Base-by-base conservation (phyloP, 2,113 vertebrate genomes). In the Siniperca knerii region DNA sequence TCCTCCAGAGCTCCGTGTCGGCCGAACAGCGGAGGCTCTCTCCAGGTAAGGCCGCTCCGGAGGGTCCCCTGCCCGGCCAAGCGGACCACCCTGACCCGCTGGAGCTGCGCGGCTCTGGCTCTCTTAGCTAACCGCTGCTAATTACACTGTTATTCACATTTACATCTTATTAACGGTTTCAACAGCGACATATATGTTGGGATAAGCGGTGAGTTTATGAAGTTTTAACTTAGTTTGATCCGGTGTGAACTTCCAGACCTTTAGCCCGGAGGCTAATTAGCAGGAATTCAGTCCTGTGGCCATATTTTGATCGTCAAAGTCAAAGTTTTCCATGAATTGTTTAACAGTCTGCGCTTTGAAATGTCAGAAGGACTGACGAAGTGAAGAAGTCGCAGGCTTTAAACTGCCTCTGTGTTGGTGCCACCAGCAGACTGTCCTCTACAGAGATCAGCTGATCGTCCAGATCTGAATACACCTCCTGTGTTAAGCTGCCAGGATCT, bases 1-100 rank as follows among this genome's bases (percentile, higher is more conserved):
- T 76, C 48, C 1, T 85, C 58, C 70, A 5, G 2, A 62, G 81
- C 84, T 69, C 44, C 77, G 79, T 40, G 42, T 46, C 35, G 23
- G 83, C 89, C 57, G 77, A 89, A 0, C 87, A 82, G 87, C 91
- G 86, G 83, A 82, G 40, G 44, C 57, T 91, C n/a, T 81, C 88
- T 42, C 46, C 92, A 91, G 94, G 94, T 95, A 89, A 92, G 91
- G 73, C 88, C 90, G 92, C 78, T 25, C 16, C 18, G 10, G 74
- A 60, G 78, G 33, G 21, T 65, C 29, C 64, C 44, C 40, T n/a
- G 29, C 0, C 64, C 89, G 86, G 74, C 86, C 79, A 42, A 66
- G 40, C 40, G 87, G 82, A 90, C 55, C 83, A 8, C 81, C 52
- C 0, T 46, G 78, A 29, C 57, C 81, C 77, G 82, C 42, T 35